Evolutionary conservation across 2,113 vertebrate species (phyloP), one percentile per base, ranked within the genome.

Genomic region (Pedionomus torquatus): DNA sequence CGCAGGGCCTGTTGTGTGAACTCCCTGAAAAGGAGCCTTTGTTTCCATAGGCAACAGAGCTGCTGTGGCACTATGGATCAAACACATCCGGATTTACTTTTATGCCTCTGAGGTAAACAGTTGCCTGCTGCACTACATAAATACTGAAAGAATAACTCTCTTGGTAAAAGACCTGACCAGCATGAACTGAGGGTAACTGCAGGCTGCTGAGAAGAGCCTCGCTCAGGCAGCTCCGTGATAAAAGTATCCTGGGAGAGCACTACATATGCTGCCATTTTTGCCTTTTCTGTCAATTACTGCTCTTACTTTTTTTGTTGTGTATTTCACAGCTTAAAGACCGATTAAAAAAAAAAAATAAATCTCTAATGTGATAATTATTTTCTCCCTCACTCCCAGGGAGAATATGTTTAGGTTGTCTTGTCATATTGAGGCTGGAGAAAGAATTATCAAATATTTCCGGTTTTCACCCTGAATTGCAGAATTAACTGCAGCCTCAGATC

Each of bases 11-110:
- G 49, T 37, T 60, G 58, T 65, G 74, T 31, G 69, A 87, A 78
- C 46, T 89, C 81, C 75, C 64, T 93, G 80, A 64, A 94, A 97
- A 96, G 88, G 68, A 97, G 63, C 58, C 84, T 97, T 96, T 97
- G 97, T 98, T 98, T 98, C 97, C 97, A 93, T 83, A 85, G 97
- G 97, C 98, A 98, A 98, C 96, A 65, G 83, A 87, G 76, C 86
- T 65, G 25, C 92, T 82, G 24, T 89, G 83, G 86, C 89, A 83
- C 85, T 48, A 7, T 52, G 96, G 95, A 97, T 97, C 76, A 91
- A 77, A 96, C 87, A 64, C 68, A 43, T 90, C 91, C 20, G 57
- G 96, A 95, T 89, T 97, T 97, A 90, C 95, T 98, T 96, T 95
- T 74, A 61, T 96, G 94, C 87, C 96, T 90, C 93, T 37, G 78